Evolutionary conservation across 2,888 invertebrate species (phyloP).

Genomic region (Synergus gifuensis): DNA sequence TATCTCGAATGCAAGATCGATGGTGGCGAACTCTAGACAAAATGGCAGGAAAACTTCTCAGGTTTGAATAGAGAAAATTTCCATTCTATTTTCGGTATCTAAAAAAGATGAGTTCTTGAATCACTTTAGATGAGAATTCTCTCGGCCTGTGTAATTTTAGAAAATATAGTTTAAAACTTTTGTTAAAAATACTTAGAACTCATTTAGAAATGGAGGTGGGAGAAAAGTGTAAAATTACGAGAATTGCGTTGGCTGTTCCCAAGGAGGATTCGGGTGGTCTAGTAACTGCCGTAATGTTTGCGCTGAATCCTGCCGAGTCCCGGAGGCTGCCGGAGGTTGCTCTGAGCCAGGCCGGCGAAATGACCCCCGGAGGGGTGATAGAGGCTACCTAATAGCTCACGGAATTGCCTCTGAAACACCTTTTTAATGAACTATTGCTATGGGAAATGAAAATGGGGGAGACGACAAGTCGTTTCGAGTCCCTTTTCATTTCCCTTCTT

Average conservation of each 20-base stretch:
- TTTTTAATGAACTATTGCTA: conserved; percentile 85
- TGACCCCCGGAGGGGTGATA: conserved; percentile 80
- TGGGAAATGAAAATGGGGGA: conserved; percentile 79
- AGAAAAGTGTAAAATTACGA: conserved; percentile 47
- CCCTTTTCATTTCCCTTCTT: conserved; percentile 41
- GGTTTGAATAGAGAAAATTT: neutral
- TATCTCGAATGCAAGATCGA: neutral
- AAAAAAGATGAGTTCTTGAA: too few relatives aligned
- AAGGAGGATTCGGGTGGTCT: conserved; percentile 64
- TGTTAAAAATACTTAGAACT: neutral
- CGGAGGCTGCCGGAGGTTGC: conserved; percentile 61
- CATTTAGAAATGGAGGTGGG: neutral
- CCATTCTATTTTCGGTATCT: neutral
- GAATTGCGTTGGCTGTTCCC: conserved; percentile 49
- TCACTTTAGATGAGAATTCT: neutral
- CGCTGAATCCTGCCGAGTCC: conserved; percentile 68
- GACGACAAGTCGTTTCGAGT: conserved; percentile 65
- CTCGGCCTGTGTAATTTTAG: too few relatives aligned
- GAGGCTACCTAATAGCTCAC: conserved; percentile 83
- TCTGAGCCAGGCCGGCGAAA: conserved; percentile 66
- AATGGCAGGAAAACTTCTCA: too few relatives aligned
- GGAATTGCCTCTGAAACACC: conserved; percentile 86
- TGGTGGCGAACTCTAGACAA: too few relatives aligned
- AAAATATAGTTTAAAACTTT: neutral
- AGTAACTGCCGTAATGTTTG: conserved; percentile 71